A percentile compares a stretch with the other conserved stretches of the same genome.
Evolutionary conservation across 2,113 vertebrate genomes (phyloP).

Genomic region (Solea solea): DNA sequence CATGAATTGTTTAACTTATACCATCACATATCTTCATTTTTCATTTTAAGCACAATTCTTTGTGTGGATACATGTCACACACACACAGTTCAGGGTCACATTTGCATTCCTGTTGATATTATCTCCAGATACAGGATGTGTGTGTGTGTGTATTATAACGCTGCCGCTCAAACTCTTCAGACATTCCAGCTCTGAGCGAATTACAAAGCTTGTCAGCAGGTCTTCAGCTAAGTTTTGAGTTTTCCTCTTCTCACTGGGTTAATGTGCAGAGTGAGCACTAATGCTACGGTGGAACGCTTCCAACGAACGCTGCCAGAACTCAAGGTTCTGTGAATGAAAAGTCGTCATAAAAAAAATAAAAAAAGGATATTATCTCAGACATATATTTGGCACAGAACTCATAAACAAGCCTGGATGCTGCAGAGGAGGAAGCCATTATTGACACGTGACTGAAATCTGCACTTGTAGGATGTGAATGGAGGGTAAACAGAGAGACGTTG

Average conservation of each 20-base stretch:
- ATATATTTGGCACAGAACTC: neutral
- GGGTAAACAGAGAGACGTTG: neutral
- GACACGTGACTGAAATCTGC: slow-evolving; percentile 11
- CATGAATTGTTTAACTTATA: no score
- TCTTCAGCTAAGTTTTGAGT: neutral
- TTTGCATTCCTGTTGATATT: neutral
- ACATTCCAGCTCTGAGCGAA: slow-evolving; percentile 11
- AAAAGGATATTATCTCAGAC: neutral
- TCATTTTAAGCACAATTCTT: no score
- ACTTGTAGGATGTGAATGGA: neutral
- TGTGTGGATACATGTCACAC: neutral
- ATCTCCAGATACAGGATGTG: slow-evolving; percentile 13
- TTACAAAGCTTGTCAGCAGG: neutral
- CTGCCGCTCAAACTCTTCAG: slow-evolving; percentile 9
- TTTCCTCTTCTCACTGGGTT: neutral
- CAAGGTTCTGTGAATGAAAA: neutral
- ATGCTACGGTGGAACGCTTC: neutral
- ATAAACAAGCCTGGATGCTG: neutral
- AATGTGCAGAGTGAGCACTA: neutral
- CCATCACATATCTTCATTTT: no score
- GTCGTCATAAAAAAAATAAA: no score
- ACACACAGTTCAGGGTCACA: neutral
- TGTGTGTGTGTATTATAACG: neutral
- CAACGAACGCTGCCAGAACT: neutral
- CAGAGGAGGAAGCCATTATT: slow-evolving; percentile 1